These are phyloP conservation scores for Gopherus flavomarginatus DNA, from an alignment of 2,113 vertebrate genomes.

Conservation along the genomic window DNA sequence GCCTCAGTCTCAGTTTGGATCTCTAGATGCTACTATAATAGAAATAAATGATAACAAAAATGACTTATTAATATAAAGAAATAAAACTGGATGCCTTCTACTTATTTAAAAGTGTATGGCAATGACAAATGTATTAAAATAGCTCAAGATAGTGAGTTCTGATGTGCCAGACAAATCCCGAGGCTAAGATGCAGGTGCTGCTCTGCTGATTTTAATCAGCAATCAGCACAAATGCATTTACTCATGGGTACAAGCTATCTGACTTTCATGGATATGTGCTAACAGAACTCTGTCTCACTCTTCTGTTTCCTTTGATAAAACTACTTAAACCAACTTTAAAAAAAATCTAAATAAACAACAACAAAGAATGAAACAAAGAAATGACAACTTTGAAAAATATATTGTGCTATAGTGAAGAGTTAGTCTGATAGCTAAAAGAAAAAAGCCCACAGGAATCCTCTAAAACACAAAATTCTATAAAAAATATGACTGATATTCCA, in stretches of 20 bases:
- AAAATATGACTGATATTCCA: not conserved
- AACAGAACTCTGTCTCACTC: not conserved
- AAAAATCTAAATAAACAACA: too few relatives aligned
- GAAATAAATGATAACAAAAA: not conserved
- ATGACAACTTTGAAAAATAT: not conserved
- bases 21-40: too few relatives aligned
- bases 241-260: not conserved
- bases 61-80: not conserved
- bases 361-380: not conserved
- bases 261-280: not conserved
- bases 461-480: not conserved
- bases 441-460: not conserved
- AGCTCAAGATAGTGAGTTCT: not conserved
- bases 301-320: not conserved
- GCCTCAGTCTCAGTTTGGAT: not conserved
- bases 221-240: not conserved
- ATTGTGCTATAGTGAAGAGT: not conserved
- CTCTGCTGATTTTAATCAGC: not conserved
- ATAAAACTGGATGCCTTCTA: not conserved
- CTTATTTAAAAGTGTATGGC: not conserved
- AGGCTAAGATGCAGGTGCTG: not conserved
- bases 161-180: not conserved
- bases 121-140: not conserved
- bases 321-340: not conserved
- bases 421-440: not conserved